A percentile compares a stretch with the other conserved stretches of the same genome.
Conservation (phyloP, 2,888 invertebrate genomes). For the Aphodius granarius region DNA sequence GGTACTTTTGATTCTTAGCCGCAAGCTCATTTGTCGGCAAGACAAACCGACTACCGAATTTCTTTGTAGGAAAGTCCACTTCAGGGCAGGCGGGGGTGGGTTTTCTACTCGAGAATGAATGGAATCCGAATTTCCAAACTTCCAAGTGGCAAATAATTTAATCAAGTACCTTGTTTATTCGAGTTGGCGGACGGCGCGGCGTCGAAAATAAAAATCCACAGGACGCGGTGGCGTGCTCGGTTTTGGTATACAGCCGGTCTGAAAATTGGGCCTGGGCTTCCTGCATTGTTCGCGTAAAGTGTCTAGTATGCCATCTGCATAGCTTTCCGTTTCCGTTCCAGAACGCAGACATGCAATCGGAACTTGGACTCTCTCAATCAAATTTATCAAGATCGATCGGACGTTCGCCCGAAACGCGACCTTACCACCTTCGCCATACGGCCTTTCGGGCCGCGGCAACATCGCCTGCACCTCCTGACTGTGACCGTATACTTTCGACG, state of each 20-base stretch:
- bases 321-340: slow-evolving; percentile 53
- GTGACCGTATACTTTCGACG: slow-evolving; percentile 47
- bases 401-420: slow-evolving; percentile 39
- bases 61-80: neutral
- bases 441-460: neutral
- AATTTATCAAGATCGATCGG: slow-evolving; percentile 53
- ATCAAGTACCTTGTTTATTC: neutral
- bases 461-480: slow-evolving; percentile 21
- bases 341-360: slow-evolving; percentile 53
- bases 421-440: slow-evolving; percentile 40
- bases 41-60: too few species aligned
- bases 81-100: neutral
- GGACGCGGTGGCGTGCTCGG: slow-evolving; percentile 17
- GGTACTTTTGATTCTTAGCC: too few species aligned
- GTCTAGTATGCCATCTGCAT: slow-evolving; percentile 55
- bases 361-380: slow-evolving; percentile 54
- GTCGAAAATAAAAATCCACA: neutral
- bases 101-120: neutral
- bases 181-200: neutral
- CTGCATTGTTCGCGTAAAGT: slow-evolving; percentile 52
- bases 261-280: slow-evolving; percentile 44
- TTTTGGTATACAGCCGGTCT: slow-evolving; percentile 26
- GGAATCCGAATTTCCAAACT: neutral
- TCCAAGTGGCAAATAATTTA: neutral
- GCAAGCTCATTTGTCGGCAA: too few species aligned